Conservation (phyloP, 2,888 invertebrate species). For the Timandra comae region DNA sequence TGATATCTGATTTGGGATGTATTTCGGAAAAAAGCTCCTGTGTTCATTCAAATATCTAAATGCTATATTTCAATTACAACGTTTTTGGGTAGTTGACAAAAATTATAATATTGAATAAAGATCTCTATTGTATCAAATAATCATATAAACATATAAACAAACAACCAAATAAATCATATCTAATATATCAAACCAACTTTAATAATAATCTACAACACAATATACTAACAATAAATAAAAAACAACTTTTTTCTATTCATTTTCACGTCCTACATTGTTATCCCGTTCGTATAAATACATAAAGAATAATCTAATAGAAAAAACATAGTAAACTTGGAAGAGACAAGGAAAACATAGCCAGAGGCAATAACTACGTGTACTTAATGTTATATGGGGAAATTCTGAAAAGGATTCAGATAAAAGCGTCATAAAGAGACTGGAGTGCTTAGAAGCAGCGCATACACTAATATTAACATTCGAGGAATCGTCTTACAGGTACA, state of each 20-base stretch:
- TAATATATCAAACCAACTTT: no score
- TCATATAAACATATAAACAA: no score
- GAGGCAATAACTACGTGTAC: constrained; percentile 15
- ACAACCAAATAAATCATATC: constrained; percentile 5
- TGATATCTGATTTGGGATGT: no score
- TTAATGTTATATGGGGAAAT: constrained; percentile 17
- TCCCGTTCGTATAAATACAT: constrained; percentile 6
- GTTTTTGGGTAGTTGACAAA: no score
- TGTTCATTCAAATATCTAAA: no score
- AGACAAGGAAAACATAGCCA: constrained; percentile 25
- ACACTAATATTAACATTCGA: constrained; percentile 2
- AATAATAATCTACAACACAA: no score
- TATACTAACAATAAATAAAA: background rate
- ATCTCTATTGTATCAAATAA: no score
- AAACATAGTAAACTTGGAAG: constrained; percentile 23
- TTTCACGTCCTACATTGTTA: constrained; percentile 2
- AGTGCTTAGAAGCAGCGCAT: constrained; percentile 10
- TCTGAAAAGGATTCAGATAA: constrained; percentile 20
- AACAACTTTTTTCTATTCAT: background rate
- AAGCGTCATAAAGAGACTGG: constrained; percentile 14
- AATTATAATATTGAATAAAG: no score
- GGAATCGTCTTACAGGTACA: constrained; percentile 16
- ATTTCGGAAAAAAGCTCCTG: no score
- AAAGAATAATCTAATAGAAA: constrained; percentile 27
- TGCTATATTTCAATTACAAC: no score